Conservation (phyloP, 2,113 vertebrate genomes). For the Myrmecophaga tridactyla region DNA sequence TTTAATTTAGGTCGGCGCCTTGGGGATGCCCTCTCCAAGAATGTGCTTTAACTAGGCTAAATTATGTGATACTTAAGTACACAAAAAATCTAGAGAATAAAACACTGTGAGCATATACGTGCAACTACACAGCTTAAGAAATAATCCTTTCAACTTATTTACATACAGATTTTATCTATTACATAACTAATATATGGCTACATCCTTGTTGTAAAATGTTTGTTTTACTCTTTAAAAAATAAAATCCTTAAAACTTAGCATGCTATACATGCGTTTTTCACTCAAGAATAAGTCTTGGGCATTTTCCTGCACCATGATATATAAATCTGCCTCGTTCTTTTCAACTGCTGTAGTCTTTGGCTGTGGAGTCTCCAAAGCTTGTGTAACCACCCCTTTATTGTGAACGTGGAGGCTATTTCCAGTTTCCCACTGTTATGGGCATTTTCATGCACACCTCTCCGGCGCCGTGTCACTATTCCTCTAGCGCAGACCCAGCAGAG, state of each 20-base stretch:
- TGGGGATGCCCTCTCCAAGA: background rate
- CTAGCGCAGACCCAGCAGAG: background rate
- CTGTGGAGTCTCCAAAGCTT: background rate
- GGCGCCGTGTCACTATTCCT: rapidly evolving
- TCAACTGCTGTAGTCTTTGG: background rate
- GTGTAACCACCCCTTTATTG: too few relatives aligned
- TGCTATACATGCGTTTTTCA: background rate
- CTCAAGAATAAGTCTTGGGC: background rate
- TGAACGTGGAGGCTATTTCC: background rate
- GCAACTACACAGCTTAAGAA: background rate
- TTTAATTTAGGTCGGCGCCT: background rate
- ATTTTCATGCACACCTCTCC: background rate
- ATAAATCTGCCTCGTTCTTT: background rate
- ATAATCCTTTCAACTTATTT: background rate
- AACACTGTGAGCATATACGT: background rate
- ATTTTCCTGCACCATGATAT: background rate
- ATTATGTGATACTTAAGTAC: background rate
- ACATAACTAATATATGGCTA: too few relatives aligned
- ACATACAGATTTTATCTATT: too few relatives aligned
- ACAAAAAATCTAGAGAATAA: background rate
- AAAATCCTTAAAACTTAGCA: background rate
- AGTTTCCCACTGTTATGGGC: rapidly evolving
- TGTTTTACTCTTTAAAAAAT: background rate
- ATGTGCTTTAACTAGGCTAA: background rate
- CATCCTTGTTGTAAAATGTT: too few relatives aligned